These are phyloP conservation scores for Caloenas nicobarica DNA, from an alignment of 2,113 vertebrate species.

Conservation along the genomic window DNA sequence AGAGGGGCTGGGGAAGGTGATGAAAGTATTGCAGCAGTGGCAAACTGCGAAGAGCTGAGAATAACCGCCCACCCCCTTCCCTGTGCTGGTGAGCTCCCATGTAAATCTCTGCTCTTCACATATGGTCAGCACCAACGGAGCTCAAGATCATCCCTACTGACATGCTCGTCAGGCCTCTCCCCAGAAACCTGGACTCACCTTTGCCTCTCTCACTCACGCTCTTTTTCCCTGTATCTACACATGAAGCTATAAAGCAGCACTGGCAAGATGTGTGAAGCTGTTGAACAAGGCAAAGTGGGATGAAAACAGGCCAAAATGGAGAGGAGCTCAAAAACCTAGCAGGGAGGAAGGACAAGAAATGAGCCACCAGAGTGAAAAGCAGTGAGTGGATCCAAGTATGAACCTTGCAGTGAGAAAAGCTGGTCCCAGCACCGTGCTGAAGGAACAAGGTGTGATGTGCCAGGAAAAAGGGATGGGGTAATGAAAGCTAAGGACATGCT, in stretches of 20 bases:
- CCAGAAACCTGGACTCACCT: background rate
- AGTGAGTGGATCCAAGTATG: accelerated
- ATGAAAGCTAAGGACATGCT: background rate
- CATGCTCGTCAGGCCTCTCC: background rate
- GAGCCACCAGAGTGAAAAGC: background rate
- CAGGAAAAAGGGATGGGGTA: slow-evolving; percentile 48
- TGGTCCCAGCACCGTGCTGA: background rate
- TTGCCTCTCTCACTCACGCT: background rate
- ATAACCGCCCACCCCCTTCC: background rate
- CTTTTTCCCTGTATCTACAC: background rate
- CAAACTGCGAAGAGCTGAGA: background rate
- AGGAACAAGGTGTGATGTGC: background rate
- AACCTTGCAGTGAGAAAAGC: background rate
- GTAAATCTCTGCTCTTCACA: background rate
- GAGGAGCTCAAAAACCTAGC: background rate
- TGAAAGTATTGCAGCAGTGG: background rate
- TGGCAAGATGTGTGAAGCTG: background rate
- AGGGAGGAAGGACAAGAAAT: background rate
- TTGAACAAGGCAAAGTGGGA: background rate
- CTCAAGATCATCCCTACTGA: background rate
- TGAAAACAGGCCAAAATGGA: background rate
- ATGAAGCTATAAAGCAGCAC: background rate
- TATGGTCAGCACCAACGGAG: background rate
- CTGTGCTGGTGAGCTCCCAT: background rate
- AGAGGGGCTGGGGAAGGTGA: background rate